phyloP scores from a whole-genome alignment of 2,113 vertebrate species.

The Triplophysa rosa region DNA sequence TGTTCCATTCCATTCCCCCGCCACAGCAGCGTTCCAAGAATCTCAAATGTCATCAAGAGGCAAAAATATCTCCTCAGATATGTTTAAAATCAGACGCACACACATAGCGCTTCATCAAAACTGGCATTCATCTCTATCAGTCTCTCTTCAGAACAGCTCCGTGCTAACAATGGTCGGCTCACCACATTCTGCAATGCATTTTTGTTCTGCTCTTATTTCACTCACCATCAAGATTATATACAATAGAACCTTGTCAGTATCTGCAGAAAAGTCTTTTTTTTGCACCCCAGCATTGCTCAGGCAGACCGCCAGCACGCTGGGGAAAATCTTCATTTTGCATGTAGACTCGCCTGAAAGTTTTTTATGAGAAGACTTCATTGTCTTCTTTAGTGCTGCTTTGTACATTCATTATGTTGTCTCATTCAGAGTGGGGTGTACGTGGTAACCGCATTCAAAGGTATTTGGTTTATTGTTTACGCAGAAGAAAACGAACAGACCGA shows the following conservation, averaged over 20 bases:
- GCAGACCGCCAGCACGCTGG: conserved; percentile 2
- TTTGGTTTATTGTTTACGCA: conserved; percentile 20
- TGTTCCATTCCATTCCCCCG: conserved; percentile 49
- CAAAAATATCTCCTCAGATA: conserved; percentile 42
- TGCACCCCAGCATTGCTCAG: conserved; percentile 43
- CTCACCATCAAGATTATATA: conserved; percentile 32
- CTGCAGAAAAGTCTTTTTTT: conserved; percentile 23
- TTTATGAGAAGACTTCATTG: conserved; percentile 37
- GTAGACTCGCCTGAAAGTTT: conserved; percentile 43
- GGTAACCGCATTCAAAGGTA: conserved; percentile 25
- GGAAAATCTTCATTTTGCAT: conserved; percentile 46
- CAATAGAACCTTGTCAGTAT: conserved; percentile 23
- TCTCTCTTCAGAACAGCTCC: conserved; percentile 5
- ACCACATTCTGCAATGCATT: neutral
- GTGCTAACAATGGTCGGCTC: conserved; percentile 15
- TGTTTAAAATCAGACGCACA: conserved; percentile 18
- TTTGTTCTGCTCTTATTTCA: conserved; percentile 13
- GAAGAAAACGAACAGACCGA: neutral
- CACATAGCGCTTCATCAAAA: conserved; percentile 33
- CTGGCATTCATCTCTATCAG: conserved; percentile 19
- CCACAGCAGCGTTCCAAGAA: conserved; percentile 38
- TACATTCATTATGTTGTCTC: neutral
- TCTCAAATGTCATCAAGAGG: conserved; percentile 50
- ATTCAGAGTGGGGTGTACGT: conserved; percentile 13
- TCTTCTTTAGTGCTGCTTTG: neutral